Base-by-base conservation (phyloP, 2,797 vertebrate genomes). In the Clarias pachynema region DNA sequence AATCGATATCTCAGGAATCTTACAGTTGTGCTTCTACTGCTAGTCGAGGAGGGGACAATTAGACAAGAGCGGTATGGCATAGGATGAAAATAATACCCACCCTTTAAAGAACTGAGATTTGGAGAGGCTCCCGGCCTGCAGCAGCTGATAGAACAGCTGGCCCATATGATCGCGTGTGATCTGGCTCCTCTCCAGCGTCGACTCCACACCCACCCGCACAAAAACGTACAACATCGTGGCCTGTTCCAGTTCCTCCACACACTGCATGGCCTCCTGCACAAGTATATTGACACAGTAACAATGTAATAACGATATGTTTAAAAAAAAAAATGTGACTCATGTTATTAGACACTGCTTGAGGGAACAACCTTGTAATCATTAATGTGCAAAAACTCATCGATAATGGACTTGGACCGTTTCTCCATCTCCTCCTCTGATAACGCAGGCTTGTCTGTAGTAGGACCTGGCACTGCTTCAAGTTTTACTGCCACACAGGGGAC, bases 321-420 rank as follows among this genome's bases (percentile, higher is more conserved):
- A 49, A 44, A 29, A 26, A 12, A 22, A 7, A 18, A 68, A 66
- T 7, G 6, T 31, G 20, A 81, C 53, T 3, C 9, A 31, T 2
- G 1, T 31, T 66, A 66, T 80, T 26, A 40, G 4, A 24, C 14
- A 91, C 1, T 29, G 37, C 78, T 44, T 92, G 60, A 81, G 5
- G 44, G 40, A 66, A 53, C 26, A 31, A 98, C 98, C 97, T 98
- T 99, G 89, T 96, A 97, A 94, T 99, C 98, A 53, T 97, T 98
- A 91, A 99, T 99, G 94, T 99, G 98, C 90, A 99, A 95, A 93
- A 99, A 99, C 92, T 99, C 98, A 79, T 99, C 98, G 86, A 99
- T 97, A 90, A 99, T 98, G 86, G 98, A 95, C 93, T 95, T 97
- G 88, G 96, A 98, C 89, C 97, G 98, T 89, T 96, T 96, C 93